Percentiles rank a stretch among this genome's conserved stretches.
phyloP scores from a whole-genome alignment of 2,888 invertebrate species.

The Trissonchulus latispiculum region DNA sequence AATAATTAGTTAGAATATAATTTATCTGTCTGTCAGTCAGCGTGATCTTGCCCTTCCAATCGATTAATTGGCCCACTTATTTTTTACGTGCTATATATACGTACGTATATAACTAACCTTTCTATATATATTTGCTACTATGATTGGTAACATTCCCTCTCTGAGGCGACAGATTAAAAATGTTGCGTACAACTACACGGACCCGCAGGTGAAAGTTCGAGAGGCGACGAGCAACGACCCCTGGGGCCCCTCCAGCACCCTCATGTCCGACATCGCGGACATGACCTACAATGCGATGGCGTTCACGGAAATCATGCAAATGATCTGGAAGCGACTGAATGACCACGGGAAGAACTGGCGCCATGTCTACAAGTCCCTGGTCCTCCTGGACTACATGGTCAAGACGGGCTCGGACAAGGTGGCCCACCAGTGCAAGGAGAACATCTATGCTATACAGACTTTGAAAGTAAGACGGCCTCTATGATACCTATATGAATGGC shows the following conservation, averaged over 20 bases:
- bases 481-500: too few relatives aligned
- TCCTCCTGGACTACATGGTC: constrained; percentile 85
- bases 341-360: constrained; percentile 99
- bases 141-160: too few relatives aligned
- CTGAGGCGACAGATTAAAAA: too few relatives aligned
- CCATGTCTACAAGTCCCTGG: constrained; percentile 93
- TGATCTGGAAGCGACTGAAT: constrained; percentile 95
- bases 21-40: too few relatives aligned
- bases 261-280: constrained; percentile 97
- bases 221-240: constrained; percentile 98
- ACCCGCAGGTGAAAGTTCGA: constrained; percentile 93
- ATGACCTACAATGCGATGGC: constrained; percentile 96
- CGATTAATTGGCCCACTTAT: too few relatives aligned
- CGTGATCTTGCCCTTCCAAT: too few relatives aligned
- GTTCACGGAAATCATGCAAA: constrained; percentile 98
- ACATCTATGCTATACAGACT: constrained; percentile 93
- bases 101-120: too few relatives aligned
- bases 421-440: constrained; percentile 93
- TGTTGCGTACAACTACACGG: too few relatives aligned
- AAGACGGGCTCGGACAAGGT: constrained; percentile 93
- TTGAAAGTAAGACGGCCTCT: too few relatives aligned
- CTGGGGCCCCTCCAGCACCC: constrained; percentile 84
- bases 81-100: too few relatives aligned
- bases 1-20: too few relatives aligned
- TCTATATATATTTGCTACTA: too few relatives aligned